Evolutionary conservation across 2,888 invertebrate species (phyloP).

Genomic region (Carterocephalus palaemon): DNA sequence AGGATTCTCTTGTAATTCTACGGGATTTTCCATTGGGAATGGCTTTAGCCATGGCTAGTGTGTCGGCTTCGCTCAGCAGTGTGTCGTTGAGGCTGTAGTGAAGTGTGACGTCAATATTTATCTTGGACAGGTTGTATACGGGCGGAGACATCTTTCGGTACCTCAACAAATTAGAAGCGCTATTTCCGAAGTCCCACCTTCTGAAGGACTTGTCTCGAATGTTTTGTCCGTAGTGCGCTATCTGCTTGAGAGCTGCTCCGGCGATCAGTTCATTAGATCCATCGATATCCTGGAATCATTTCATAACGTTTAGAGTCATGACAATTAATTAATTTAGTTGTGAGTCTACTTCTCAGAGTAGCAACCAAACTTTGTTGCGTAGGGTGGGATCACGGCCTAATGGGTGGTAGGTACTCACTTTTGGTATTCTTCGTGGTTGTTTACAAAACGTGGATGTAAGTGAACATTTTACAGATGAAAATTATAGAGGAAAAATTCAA

Average conservation of each 20-base stretch:
- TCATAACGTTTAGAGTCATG: too few species aligned
- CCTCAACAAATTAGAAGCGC: conserved; percentile 28
- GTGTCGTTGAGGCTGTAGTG: conserved; percentile 35
- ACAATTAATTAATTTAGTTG: too few species aligned
- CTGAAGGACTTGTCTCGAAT: conserved; percentile 33
- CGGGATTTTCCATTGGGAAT: conserved; percentile 32
- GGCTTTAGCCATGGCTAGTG: conserved; percentile 32
- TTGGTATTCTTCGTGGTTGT: too few species aligned
- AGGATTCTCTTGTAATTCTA: conserved; percentile 31
- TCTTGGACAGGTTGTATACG: conserved; percentile 31
- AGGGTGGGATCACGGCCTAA: too few species aligned
- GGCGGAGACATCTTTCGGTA: conserved; percentile 32
- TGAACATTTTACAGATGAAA: too few species aligned
- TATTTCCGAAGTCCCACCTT: conserved; percentile 33
- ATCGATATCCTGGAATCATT: conserved; percentile 7
- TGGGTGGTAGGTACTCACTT: too few species aligned
- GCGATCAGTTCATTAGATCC: conserved; percentile 24
- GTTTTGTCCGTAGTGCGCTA: conserved; percentile 40
- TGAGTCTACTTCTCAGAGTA: too few species aligned
- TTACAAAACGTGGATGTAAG: too few species aligned
- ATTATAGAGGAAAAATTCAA: too few species aligned
- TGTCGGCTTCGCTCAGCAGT: conserved; percentile 34
- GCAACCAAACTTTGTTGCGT: too few species aligned
- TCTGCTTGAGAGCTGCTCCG: conserved; percentile 36
- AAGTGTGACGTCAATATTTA: conserved; percentile 32